Conservation (phyloP, 1,140 invertebrate species). For the Euwallacea fornicatus region DNA sequence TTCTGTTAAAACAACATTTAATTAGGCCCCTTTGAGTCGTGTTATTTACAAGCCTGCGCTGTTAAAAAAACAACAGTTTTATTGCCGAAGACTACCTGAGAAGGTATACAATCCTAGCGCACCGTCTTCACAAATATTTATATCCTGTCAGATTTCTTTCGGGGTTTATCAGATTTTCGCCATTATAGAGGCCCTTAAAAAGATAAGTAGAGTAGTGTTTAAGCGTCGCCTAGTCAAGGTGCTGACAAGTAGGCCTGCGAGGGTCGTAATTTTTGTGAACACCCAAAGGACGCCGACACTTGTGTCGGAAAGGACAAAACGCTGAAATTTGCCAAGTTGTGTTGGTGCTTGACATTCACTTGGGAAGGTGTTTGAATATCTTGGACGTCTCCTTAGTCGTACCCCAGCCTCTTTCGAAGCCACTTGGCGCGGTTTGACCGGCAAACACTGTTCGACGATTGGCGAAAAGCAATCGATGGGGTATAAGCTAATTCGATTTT, state of each 20-base stretch:
- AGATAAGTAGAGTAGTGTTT: conserved; percentile 34
- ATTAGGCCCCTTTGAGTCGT: conserved; percentile 46
- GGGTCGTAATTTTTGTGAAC: conserved; percentile 17
- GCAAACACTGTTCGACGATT: too few relatives aligned
- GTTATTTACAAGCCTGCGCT: conserved; percentile 46
- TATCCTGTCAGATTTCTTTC: conserved; percentile 35
- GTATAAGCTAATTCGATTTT: conserved; percentile 49
- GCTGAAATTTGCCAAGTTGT: conserved; percentile 24
- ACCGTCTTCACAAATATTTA: conserved; percentile 38
- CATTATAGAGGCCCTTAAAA: conserved; percentile 34
- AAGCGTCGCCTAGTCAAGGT: conserved; percentile 33
- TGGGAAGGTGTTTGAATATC: too few relatives aligned
- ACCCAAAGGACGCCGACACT: conserved; percentile 17
- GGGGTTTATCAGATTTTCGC: conserved; percentile 35
- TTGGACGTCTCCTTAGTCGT: too few relatives aligned
- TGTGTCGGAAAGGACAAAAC: conserved; percentile 18
- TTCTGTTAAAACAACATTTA: conserved; percentile 49
- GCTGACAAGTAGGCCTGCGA: conserved; percentile 25
- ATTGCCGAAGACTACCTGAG: conserved; percentile 38
- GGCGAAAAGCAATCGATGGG: conserved; percentile 31
- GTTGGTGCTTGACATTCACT: too few relatives aligned
- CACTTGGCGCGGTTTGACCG: too few relatives aligned
- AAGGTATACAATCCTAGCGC: conserved; percentile 24
- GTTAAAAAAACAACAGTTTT: conserved; percentile 44
- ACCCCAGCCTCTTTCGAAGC: too few relatives aligned